Conservation (phyloP, 2,797 vertebrate species). For the Dicrostonyx torquatus region DNA sequence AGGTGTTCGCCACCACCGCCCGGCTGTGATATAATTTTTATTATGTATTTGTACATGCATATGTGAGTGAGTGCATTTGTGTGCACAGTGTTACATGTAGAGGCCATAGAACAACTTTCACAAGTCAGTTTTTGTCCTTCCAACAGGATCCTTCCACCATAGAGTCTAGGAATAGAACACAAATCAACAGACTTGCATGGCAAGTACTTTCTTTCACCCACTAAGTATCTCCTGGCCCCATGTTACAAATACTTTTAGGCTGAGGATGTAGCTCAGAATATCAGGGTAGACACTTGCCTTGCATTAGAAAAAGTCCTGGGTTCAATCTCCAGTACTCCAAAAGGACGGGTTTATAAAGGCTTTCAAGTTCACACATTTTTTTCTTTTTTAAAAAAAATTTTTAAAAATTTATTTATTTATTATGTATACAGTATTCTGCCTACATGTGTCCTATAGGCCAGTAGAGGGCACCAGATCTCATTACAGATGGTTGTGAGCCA, state of each 20-base stretch:
- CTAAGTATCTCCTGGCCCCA: neutral
- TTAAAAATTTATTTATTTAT: too few species aligned
- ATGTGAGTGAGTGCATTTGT: neutral
- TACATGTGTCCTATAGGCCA: too few species aligned
- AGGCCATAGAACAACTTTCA: neutral
- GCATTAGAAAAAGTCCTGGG: neutral
- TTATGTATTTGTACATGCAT: too few species aligned
- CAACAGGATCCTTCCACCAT: neutral
- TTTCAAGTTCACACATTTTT: slow-evolving; percentile 31
- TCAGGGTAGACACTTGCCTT: neutral
- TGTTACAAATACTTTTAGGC: neutral
- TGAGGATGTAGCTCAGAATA: neutral
- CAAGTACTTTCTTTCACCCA: neutral
- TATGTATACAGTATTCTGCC: too few species aligned
- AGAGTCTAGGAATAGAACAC: neutral
- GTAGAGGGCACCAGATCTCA: too few species aligned
- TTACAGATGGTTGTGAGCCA: too few species aligned
- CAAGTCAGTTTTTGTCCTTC: neutral
- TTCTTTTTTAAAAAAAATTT: too few species aligned
- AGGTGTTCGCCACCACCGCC: too few species aligned
- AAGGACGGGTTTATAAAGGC: slow-evolving; percentile 1
- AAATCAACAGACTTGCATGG: neutral
- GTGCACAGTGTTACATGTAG: neutral
- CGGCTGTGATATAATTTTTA: neutral
- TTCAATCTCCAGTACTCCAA: neutral